Base-by-base conservation (phyloP, 2,113 vertebrate genomes). In the Gambusia holbrooki region DNA sequence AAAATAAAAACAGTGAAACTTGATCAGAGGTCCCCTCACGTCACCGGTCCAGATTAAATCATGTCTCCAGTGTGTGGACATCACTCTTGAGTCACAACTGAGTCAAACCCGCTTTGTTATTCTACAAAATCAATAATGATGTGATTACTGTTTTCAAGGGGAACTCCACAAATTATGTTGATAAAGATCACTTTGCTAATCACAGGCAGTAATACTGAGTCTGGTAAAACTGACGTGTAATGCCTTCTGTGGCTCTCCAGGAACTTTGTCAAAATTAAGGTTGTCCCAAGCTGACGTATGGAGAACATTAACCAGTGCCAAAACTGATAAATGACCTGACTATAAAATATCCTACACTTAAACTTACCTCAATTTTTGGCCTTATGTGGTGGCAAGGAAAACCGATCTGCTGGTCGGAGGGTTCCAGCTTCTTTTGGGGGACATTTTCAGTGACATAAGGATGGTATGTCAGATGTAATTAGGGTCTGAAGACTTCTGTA, bases 31-130 rank as follows among this genome's bases (percentile, higher is more conserved):
- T 73, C 30, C 70, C 58, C 13, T 62, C 25, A 25, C 37, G 37
- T 72, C 70, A 72, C 37, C 27, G 33, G 64, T 68, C 15, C 40
- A 54, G 19, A 79, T 73, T 51, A 68, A 60, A 65, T 74, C 66
- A 60, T 11, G 37, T 70, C 72, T 62, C 54, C 32, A 22, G 70
- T 33, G 28, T 66, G 67, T 35, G 48, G 33, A 71, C 29, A 0
- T 51, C 4, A 0, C 14, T 71, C 62, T 58, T 4, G 62, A 77
- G 76, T 78, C 76, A 51, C 45, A 30, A 28, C 68, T 66, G 62
- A 37, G 29, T 63, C 74, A 69, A 66, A 32, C 22, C 62, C 27
- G 69, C 33, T n/a, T 30, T 35, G 63, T 79, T 80, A 42, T 68
- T 62, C 0, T 9, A 29, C 61, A 12, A 62, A 66, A 69, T 51